These are phyloP conservation scores for Odontamblyopus lacepedii DNA, from an alignment of 2,797 vertebrate genomes.

Conservation along the genomic window DNA sequence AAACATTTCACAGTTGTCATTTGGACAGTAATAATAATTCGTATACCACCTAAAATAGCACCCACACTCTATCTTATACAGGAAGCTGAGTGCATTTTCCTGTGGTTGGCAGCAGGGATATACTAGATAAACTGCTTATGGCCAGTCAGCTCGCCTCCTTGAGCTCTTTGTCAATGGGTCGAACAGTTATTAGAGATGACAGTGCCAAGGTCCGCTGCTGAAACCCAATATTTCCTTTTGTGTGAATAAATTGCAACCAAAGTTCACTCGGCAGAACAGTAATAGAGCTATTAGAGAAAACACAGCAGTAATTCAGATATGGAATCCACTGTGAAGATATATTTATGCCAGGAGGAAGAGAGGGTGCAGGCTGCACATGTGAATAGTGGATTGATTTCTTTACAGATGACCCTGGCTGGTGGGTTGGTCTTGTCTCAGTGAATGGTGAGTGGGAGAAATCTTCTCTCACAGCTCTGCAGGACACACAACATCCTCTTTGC, in stretches of 20 bases:
- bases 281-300: conserved; percentile 38
- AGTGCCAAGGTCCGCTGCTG: not conserved
- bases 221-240: conserved; percentile 25
- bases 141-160: conserved; percentile 10
- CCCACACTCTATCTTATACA: conserved; percentile 9
- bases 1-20: too few species aligned
- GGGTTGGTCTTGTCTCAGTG: conserved; percentile 51
- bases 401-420: conserved; percentile 45
- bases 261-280: conserved; percentile 16
- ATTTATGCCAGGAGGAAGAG: conserved; percentile 30
- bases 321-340: conserved; percentile 39
- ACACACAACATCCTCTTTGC: conserved; percentile 19
- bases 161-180: conserved; percentile 10
- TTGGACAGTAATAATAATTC: not conserved
- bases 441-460: conserved; percentile 48
- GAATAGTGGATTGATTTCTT: conserved; percentile 45
- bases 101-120: conserved; percentile 30
- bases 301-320: conserved; percentile 33
- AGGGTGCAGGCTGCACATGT: conserved; percentile 40
- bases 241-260: conserved; percentile 24
- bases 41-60: conserved; percentile 11
- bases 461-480: conserved; percentile 31
- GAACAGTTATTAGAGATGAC: conserved; percentile 18
- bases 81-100: conserved; percentile 20
- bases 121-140: conserved; percentile 6